Percentiles rank a stretch among this genome's conserved stretches.
Conservation (phyloP, 2,888 invertebrate genomes). For the Sarcophaga subvicina region DNA sequence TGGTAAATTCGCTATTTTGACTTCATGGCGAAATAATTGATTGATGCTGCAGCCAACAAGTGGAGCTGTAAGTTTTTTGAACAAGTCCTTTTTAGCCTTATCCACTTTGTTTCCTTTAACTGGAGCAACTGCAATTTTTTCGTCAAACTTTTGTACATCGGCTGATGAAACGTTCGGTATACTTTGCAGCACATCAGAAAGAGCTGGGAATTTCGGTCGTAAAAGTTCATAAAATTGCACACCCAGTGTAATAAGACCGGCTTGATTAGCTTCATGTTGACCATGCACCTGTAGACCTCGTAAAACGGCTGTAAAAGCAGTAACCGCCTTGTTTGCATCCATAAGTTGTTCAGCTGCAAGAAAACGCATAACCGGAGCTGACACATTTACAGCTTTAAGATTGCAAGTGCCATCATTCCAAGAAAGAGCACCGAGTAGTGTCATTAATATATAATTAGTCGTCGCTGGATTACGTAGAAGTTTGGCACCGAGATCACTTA, state of each 20-base stretch:
- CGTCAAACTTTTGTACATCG: constrained; percentile 92
- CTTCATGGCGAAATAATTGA: constrained; percentile 93
- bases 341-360: constrained; percentile 86
- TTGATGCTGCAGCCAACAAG: constrained; percentile 92
- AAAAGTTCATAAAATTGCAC: constrained; percentile 93
- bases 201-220: constrained; percentile 88
- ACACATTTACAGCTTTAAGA: constrained; percentile 89
- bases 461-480: constrained; percentile 87
- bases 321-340: constrained; percentile 86
- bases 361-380: constrained; percentile 87
- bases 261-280: constrained; percentile 94
- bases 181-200: constrained; percentile 86
- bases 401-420: constrained; percentile 95
- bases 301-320: constrained; percentile 90
- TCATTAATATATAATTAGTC: constrained; percentile 85
- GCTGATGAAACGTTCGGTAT: constrained; percentile 92
- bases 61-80: constrained; percentile 93
- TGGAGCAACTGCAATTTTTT: constrained; percentile 87
- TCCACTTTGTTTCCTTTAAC: constrained; percentile 91
- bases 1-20: constrained; percentile 92
- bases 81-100: constrained; percentile 94
- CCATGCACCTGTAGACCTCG: constrained; percentile 93
- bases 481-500: constrained; percentile 91
- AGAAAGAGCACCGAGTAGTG: constrained; percentile 86
- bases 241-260: constrained; percentile 89